Evolutionary conservation across 1,140 invertebrate genomes (phyloP), one percentile per base, ranked within the genome.

Genomic region (Aphaenogaster ashmeadi): DNA sequence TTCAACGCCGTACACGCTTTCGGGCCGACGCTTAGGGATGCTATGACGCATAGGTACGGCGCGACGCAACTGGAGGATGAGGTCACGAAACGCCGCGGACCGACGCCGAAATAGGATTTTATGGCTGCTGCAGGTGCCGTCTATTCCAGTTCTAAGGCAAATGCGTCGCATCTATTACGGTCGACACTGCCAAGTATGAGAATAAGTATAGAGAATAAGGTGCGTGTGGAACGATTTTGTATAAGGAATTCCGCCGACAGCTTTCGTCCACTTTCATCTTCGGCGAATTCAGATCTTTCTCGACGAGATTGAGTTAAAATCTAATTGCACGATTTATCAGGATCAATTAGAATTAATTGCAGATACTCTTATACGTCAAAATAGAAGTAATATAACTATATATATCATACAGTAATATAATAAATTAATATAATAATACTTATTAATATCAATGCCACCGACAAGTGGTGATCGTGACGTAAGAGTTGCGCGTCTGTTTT

Each of bases 101-200:
- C 64, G 64, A 56, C 47, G n/a, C 78, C 54, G 79, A 81, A 81
- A 81, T 71, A 81, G 52, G 66, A 81, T 71, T 81, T 81, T 71
- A 81, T 47, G 66, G 27, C 50, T 56, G 21, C 38, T 47, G 41
- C 38, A 81, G 66, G 50, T 81, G 64, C 64, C 38, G 66, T 81
- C 66, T 58, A 81, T 81, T 71, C 64, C 64, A 81, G 21, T 81
- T 81, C 38, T 81, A 44, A 69, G 21, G 60, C 60, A 52, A 66
- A 66, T 15, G 78, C 36, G 13, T 41, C 21, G 21, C 13, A 78
- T 18, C 21, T 27, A 33, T 71, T 81, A 71, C 21, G 7, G 38
- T 56, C 74, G 41, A 41, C 13, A 47, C 6, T 36, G 27, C 15
- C 11, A 56, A 27, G 21, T 27, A 69, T 44, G 78, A 27, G 3